Evolutionary conservation across 92 coral and sea anemone genomes (phyloP).

Genomic region (Metridium senile): DNA sequence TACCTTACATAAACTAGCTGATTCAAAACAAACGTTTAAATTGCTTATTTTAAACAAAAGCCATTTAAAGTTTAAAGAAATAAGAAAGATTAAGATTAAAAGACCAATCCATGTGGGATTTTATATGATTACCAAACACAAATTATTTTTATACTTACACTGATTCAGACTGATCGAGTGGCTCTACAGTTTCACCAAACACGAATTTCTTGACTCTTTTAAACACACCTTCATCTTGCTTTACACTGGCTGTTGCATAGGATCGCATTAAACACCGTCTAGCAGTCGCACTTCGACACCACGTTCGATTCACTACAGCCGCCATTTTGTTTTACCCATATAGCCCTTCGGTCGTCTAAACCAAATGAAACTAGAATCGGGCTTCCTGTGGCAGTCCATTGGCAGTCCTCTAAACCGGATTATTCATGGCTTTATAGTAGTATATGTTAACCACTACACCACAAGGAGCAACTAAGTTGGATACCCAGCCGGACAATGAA

Average conservation of each 20-base stretch:
- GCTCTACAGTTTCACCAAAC: conserved; percentile 54
- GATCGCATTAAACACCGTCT: conserved; percentile 12
- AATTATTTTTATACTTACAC: conserved; percentile 3
- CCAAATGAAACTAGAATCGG: conserved; percentile 26
- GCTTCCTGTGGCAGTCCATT: conserved; percentile 9
- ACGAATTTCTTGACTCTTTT: conserved; percentile 56
- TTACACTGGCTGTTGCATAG: conserved; percentile 34
- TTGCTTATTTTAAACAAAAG: too few species aligned
- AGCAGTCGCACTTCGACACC: conserved; percentile 14
- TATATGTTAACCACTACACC: too few species aligned
- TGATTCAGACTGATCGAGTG: conserved; percentile 17
- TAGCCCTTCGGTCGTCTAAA: background rate
- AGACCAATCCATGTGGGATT: too few species aligned
- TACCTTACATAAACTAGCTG: too few species aligned
- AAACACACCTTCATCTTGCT: conserved; percentile 40
- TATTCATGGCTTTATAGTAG: too few species aligned
- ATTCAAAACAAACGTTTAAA: too few species aligned
- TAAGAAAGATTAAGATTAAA: background rate
- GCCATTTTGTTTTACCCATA: conserved; percentile 30
- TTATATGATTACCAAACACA: background rate
- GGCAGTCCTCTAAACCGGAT: too few species aligned
- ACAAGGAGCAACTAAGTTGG: too few species aligned
- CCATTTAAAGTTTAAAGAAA: too few species aligned
- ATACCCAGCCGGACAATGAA: too few species aligned
- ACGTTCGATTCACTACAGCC: conserved; percentile 12